Evolutionary conservation across 2,888 invertebrate species (phyloP).

Genomic region (Cyclophora punctaria): DNA sequence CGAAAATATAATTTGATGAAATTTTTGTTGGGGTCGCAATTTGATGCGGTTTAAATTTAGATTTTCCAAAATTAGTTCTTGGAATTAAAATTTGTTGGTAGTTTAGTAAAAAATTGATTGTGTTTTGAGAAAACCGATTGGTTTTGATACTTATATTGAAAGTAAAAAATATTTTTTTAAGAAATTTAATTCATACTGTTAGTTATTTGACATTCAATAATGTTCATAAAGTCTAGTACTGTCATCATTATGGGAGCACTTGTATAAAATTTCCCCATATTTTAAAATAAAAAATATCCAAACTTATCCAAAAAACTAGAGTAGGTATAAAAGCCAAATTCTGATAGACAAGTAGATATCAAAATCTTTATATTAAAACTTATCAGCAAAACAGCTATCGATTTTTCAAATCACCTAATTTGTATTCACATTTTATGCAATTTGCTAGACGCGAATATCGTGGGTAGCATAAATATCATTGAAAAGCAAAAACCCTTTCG

Average conservation of each 20-base stretch:
- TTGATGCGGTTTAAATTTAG: no score
- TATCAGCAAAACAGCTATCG: neutral
- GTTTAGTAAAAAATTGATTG: no score
- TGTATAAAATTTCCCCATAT: neutral
- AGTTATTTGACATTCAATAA: no score
- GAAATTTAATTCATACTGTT: no score
- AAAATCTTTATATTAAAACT: neutral
- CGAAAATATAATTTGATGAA: constrained; percentile 1
- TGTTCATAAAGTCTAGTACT: no score
- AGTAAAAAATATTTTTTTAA: no score
- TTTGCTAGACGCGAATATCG: constrained; percentile 7
- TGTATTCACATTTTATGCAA: constrained; percentile 12
- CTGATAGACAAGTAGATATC: neutral
- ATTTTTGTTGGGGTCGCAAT: neutral
- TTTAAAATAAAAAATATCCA: neutral
- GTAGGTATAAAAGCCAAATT: neutral
- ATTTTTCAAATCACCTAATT: constrained; percentile 8
- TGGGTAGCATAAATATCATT: constrained; percentile 17
- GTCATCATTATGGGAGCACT: neutral
- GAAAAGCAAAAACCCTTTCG: constrained; percentile 23
- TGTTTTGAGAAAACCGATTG: no score
- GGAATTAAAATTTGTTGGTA: no score
- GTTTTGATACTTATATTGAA: no score
- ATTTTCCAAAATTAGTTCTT: no score
- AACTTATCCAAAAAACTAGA: neutral